Percentiles rank a stretch among this genome's conserved stretches.
Evolutionary conservation across 2,888 invertebrate genomes (phyloP).

Genomic region (Mesorhabditis sp.): DNA sequence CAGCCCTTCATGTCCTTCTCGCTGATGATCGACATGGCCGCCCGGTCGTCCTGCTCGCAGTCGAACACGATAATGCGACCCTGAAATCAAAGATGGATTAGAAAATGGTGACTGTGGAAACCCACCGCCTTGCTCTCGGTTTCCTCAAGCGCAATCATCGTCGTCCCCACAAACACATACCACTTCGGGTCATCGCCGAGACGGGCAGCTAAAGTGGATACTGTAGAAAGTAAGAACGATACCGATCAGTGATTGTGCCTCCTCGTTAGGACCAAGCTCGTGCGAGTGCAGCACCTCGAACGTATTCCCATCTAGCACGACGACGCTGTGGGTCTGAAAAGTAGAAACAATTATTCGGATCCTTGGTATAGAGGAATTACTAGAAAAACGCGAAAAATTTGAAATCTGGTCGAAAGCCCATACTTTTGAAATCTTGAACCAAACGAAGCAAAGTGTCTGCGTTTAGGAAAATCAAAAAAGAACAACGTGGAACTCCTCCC

Average conservation of each 20-base stretch:
- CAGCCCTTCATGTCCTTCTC: constrained; percentile 91
- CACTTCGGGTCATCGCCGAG: constrained; percentile 80
- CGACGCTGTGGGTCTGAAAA: constrained; percentile 67
- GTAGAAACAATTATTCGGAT: constrained; percentile 3
- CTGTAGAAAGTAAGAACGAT: background rate
- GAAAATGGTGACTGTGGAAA: background rate
- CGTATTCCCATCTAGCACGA: constrained; percentile 90
- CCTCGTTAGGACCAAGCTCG: constrained; percentile 81
- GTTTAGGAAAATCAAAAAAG: too few relatives aligned
- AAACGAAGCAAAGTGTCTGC: too few relatives aligned
- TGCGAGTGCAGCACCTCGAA: constrained; percentile 92
- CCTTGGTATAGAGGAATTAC: too few relatives aligned
- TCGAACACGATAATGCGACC: constrained; percentile 49
- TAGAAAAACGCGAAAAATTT: too few relatives aligned
- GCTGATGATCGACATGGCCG: constrained; percentile 69
- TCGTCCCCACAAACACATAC: constrained; percentile 92
- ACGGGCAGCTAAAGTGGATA: constrained; percentile 26
- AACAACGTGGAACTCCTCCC: too few relatives aligned
- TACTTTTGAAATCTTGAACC: too few relatives aligned
- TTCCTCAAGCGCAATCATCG: constrained; percentile 88
- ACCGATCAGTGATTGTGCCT: constrained; percentile 23
- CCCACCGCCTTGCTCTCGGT: constrained; percentile 67
- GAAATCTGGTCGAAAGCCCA: too few relatives aligned
- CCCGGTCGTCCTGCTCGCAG: constrained; percentile 26
- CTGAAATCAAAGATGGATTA: constrained; percentile 18